These are phyloP conservation scores for Vulpes lagopus DNA, from an alignment of 2,113 vertebrate genomes.

Conservation along the genomic window DNA sequence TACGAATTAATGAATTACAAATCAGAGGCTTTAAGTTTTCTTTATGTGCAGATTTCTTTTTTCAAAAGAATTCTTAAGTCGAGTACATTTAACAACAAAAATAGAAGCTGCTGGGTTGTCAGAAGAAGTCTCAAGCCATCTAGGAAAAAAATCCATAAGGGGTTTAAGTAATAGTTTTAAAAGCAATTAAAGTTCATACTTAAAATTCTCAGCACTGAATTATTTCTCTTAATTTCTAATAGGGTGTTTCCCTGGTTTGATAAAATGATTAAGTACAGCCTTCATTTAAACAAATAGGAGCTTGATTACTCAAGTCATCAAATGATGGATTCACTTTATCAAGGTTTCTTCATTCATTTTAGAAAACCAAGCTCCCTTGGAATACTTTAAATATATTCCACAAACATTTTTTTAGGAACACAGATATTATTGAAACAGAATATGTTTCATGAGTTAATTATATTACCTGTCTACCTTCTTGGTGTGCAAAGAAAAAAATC, in stretches of 20 bases:
- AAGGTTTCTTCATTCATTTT: constrained; percentile 59
- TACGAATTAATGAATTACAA: constrained; percentile 46
- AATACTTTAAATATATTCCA: not conserved
- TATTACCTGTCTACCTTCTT: not conserved
- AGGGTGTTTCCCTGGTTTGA: not conserved
- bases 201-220: constrained; percentile 36
- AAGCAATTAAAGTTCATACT: constrained; percentile 34
- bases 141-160: not conserved
- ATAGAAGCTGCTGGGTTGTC: not conserved
- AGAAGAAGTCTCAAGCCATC: constrained; percentile 18
- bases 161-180: constrained; percentile 28
- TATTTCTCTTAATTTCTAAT: constrained; percentile 1
- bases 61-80: constrained; percentile 27
- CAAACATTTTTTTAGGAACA: constrained; percentile 49
- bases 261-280: constrained; percentile 20
- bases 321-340: constrained; percentile 54
- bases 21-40: constrained; percentile 25
- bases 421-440: not conserved
- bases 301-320: constrained; percentile 47
- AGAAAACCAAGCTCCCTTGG: constrained; percentile 30
- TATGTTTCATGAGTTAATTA: constrained; percentile 20
- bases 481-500: not conserved
- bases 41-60: not conserved
- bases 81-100: constrained; percentile 57
- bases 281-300: constrained; percentile 24